phyloP scores from a whole-genome alignment of 2,113 vertebrate genomes.

The Scomber scombrus region DNA sequence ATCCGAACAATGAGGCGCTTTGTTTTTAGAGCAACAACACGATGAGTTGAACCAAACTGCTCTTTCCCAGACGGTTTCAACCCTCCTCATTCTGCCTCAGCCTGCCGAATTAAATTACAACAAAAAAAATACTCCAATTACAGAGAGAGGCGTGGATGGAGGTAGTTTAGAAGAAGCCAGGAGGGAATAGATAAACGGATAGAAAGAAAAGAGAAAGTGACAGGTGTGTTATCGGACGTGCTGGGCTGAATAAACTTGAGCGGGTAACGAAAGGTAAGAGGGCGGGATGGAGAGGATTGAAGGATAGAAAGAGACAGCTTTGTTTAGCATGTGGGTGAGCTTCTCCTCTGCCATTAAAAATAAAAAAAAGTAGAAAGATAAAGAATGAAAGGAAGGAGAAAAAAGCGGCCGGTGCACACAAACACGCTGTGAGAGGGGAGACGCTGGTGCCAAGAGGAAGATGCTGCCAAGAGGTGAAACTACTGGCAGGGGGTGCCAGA shows the following conservation, averaged over 20 bases:
- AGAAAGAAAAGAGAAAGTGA: slow-evolving; percentile 1
- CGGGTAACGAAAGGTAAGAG: not conserved
- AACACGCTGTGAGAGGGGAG: slow-evolving; percentile 7
- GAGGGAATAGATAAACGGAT: not conserved
- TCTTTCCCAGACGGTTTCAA: not conserved
- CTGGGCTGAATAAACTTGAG: not conserved
- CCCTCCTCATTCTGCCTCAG: not conserved
- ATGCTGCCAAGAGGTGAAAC: slow-evolving; percentile 22
- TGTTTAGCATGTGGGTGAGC: slow-evolving; percentile 4
- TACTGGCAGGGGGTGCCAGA: not conserved
- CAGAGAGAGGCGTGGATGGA: not conserved
- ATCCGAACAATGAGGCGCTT: slow-evolving; percentile 13
- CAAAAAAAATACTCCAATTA: slow-evolving; percentile 29
- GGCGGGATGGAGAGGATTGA: not conserved
- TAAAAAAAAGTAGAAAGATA: slow-evolving; percentile 23
- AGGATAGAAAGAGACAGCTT: slow-evolving; percentile 34
- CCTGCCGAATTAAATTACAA: not conserved
- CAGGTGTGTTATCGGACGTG: slow-evolving; percentile 25
- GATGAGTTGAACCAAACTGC: not conserved
- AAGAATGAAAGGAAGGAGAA: slow-evolving; percentile 41
- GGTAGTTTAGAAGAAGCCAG: not conserved
- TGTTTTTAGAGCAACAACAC: slow-evolving; percentile 14
- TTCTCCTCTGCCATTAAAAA: slow-evolving; percentile 29
- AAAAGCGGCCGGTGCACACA: slow-evolving; percentile 24
- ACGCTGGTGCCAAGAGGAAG: slow-evolving; percentile 26